Evolutionary conservation across 2,113 vertebrate genomes (phyloP).

Genomic region (Eurypyga helias): DNA sequence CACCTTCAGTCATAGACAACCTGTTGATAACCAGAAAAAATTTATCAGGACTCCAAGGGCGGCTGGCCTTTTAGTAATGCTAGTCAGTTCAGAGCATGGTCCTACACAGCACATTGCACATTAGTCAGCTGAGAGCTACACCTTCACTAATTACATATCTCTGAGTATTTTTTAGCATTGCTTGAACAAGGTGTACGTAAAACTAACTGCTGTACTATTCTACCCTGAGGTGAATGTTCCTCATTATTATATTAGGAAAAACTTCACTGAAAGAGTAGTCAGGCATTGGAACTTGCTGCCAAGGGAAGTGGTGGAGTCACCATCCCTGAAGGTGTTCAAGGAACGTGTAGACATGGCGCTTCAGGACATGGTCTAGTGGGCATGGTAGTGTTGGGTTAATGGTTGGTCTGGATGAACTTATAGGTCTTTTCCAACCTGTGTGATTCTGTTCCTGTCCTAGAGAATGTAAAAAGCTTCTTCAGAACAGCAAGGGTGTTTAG

Average conservation of each 20-base stretch:
- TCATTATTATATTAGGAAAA: background rate
- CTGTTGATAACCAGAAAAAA: background rate
- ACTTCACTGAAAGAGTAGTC: background rate
- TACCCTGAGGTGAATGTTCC: background rate
- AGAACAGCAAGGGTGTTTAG: background rate
- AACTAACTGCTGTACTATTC: background rate
- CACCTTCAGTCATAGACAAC: background rate
- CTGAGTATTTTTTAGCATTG: background rate
- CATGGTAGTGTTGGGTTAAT: no score
- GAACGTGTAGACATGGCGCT: no score
- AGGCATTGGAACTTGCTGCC: no score
- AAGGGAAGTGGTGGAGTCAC: no score
- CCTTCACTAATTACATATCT: background rate
- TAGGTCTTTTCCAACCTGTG: no score
- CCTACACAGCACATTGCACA: background rate
- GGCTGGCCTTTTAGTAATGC: background rate
- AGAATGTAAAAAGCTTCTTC: background rate
- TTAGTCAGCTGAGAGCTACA: background rate
- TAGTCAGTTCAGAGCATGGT: background rate
- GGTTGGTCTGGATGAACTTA: no score
- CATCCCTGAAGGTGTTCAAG: no score
- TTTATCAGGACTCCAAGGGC: background rate
- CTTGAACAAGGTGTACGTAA: background rate
- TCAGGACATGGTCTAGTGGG: no score
- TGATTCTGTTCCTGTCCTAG: no score